A percentile compares a stretch with the other conserved stretches of the same genome.
Evolutionary conservation across 37 sponge, comb jelly and placozoan species (phyloP).

Genomic region (Amphimedon queenslandica): DNA sequence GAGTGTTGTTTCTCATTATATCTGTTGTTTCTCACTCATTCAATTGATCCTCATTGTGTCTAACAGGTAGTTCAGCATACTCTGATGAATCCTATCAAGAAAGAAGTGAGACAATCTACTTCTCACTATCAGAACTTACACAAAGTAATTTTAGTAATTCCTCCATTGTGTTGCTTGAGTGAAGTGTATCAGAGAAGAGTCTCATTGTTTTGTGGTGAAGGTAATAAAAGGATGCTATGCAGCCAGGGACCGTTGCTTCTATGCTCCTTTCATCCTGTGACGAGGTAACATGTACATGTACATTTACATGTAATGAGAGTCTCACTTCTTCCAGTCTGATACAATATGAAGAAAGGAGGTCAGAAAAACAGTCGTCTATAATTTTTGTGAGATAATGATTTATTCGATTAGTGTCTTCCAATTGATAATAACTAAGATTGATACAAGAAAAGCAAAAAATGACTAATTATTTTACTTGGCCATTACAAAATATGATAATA

Average conservation of each 20-base stretch:
- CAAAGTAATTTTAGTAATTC: slow-evolving; percentile 79
- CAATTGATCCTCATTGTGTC: slow-evolving; percentile 95
- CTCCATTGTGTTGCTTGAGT: slow-evolving; percentile 42
- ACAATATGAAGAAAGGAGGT: slow-evolving; percentile 73
- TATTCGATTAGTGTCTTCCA: slow-evolving; percentile 60
- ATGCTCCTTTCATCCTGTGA: slow-evolving; percentile 69
- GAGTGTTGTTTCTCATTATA: not conserved
- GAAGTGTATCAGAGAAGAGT: slow-evolving; percentile 72
- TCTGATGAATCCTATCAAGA: slow-evolving; percentile 72
- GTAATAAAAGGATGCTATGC: slow-evolving; percentile 97
- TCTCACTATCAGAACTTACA: slow-evolving; percentile 36
- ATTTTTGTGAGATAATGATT: slow-evolving; percentile 64
- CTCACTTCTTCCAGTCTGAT: slow-evolving; percentile 70
- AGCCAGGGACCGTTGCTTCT: slow-evolving; percentile 63
- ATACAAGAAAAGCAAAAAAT: not conserved
- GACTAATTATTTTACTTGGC: no score
- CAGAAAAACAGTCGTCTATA: slow-evolving; percentile 49
- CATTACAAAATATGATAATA: slow-evolving; percentile 2
- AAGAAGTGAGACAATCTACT: not conserved
- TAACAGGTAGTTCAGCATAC: slow-evolving; percentile 93
- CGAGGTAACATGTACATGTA: not conserved
- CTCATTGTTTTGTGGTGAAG: slow-evolving; percentile 84
- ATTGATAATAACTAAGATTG: slow-evolving; percentile 63
- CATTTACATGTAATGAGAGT: not conserved
- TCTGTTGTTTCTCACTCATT: slow-evolving; percentile 42